phyloP scores from a whole-genome alignment of 2,113 vertebrate genomes.

The Heterotis niloticus region DNA sequence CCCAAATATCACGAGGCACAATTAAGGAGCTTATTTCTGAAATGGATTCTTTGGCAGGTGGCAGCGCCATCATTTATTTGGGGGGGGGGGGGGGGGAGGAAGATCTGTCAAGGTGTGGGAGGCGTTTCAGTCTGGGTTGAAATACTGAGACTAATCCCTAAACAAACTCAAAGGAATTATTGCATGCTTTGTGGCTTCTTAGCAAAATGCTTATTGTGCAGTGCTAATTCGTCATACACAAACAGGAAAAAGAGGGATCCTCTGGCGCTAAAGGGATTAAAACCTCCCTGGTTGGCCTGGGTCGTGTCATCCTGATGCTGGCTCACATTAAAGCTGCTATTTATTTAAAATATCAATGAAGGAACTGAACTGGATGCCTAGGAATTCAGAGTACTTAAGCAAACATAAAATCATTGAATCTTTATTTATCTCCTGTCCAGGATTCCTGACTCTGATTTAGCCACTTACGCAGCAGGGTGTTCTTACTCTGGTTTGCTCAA shows the following conservation, averaged over 20 bases:
- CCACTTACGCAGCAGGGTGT: too few relatives aligned
- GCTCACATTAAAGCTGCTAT: too few relatives aligned
- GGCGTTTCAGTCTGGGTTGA: neutral
- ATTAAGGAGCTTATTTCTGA: constrained; percentile 22
- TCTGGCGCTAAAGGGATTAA: neutral
- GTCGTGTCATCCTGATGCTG: too few relatives aligned
- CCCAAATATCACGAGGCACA: constrained; percentile 43
- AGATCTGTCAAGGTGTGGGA: neutral
- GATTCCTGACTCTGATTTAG: too few relatives aligned
- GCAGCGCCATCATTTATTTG: neutral
- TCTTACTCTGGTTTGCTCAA: too few relatives aligned
- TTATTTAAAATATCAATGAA: too few relatives aligned
- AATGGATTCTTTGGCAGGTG: constrained; percentile 13
- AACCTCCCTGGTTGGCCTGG: neutral
- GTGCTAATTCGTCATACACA: neutral
- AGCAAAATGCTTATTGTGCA: neutral
- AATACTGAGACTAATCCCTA: constrained; percentile 7
- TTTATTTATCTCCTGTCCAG: too few relatives aligned
- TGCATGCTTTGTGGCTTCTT: neutral
- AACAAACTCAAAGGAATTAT: constrained; percentile 4
- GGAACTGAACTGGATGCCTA: too few relatives aligned
- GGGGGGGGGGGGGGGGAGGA: too few relatives aligned
- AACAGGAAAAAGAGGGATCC: neutral
- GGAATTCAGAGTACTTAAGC: too few relatives aligned
- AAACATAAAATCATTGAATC: too few relatives aligned